Evolutionary conservation across 2,797 vertebrate species (phyloP), one percentile per base, ranked within the genome.

Genomic region (Hapalemur alaotrensis): DNA sequence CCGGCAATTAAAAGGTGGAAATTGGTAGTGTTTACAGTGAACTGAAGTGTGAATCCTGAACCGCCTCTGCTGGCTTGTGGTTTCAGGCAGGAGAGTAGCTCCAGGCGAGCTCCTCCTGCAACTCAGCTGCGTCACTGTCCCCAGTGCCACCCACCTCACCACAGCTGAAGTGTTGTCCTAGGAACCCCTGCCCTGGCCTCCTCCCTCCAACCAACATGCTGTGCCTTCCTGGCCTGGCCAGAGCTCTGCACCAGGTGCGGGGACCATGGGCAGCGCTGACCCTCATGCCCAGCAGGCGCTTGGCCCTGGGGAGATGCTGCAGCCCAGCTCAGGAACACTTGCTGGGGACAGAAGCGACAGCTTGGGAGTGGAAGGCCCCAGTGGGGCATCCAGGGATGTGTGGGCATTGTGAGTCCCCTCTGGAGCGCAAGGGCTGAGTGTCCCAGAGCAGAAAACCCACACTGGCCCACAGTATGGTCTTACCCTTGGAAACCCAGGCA

Each of bases 41-140:
- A 86, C 89, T 89, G 57, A 76, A 95, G 95, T 95, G 92, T 95
- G 95, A 95, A 93, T 93, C 96, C 96, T 96, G 92, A 46, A 12
- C 32, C 50, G 46, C 84, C 72, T 84, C 83, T 79, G 72, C 78
- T 46, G 70, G 23, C 52, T 59, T 72, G 83, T 48, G 95, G 93
- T 88, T 82, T 79, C 69, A 73, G 65, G 72, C 30, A 2, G 17
- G 78, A 46, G 65, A 32, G 81, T 17, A 50, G 65, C 32, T 15
- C 11, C 5, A 14, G 38, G 50, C 23, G 12, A 22, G 86, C 7
- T 65, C 32, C 63, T 25, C 14, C 63, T 65, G 32, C 63, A 18
- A 18, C 63, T 65, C 63, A 65, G 63, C 63, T n/a, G 17, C 20
- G 7, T 23, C n/a, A 2, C 80, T 38, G 22, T 35, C 41, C 57